Evolutionary conservation across 2,797 vertebrate species (phyloP).

Genomic region (Propithecus perrieri): DNA sequence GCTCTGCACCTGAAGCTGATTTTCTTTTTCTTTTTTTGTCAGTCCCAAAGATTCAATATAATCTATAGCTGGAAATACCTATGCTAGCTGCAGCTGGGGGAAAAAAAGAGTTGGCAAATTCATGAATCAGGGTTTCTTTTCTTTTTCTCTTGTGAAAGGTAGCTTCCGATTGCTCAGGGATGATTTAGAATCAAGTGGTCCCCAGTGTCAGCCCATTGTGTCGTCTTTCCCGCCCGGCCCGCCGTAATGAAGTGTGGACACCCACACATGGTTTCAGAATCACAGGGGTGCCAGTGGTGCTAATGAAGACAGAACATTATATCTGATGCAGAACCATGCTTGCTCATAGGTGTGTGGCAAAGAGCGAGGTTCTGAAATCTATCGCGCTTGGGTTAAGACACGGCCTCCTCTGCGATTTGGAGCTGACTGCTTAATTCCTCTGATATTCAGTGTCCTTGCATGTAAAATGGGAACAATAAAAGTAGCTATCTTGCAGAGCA

Average conservation of each 20-base stretch:
- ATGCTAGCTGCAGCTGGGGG: not conserved
- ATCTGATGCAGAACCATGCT: not conserved
- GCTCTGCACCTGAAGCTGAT: not conserved
- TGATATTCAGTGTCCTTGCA: not conserved
- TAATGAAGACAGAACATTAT: not conserved
- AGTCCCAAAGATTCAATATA: not conserved
- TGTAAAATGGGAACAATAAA: not conserved
- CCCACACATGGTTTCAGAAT: not conserved
- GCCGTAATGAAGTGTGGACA: not conserved
- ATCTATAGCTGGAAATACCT: constrained; percentile 16
- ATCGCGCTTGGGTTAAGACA: not conserved
- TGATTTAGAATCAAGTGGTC: not conserved
- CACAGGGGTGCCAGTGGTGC: not conserved
- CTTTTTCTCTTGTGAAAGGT: not conserved
- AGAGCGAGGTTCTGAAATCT: not conserved
- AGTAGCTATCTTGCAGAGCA: not conserved
- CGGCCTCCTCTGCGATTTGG: not conserved
- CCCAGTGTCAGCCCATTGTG: not conserved
- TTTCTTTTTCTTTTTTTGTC: not conserved
- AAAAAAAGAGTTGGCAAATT: not conserved
- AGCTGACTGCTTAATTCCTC: not conserved
- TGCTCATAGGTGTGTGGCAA: not conserved
- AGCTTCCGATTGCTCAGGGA: not conserved
- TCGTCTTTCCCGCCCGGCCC: not conserved
- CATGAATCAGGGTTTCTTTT: constrained; percentile 11